Percentiles rank a stretch among this genome's conserved stretches.
Evolutionary conservation across 2,888 invertebrate genomes (phyloP).

Genomic region (Caprella mutica): DNA sequence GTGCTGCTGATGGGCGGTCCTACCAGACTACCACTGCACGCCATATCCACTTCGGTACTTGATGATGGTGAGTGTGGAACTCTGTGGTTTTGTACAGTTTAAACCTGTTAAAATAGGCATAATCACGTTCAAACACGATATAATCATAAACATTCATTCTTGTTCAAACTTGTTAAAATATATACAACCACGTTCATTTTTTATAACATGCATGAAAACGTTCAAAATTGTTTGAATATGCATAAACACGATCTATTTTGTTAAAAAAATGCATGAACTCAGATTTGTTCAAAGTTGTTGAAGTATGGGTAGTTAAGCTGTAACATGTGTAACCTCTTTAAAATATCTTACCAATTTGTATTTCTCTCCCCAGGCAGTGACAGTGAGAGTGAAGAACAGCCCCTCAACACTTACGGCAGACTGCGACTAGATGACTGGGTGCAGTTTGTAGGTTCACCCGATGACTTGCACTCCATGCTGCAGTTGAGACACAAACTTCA

Average conservation of each 20-base stretch:
- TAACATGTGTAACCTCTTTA: neutral
- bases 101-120: neutral
- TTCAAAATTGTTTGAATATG: too few relatives aligned
- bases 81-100: neutral
- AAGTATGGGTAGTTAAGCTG: neutral
- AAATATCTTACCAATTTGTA: neutral
- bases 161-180: neutral
- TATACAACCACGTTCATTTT: too few relatives aligned
- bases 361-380: constrained; percentile 32
- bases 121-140: neutral
- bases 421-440: constrained; percentile 64
- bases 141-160: neutral
- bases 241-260: too few relatives aligned
- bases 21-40: constrained; percentile 47
- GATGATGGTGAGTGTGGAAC: constrained; percentile 39
- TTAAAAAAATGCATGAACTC: too few relatives aligned
- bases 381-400: constrained; percentile 37
- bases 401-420: constrained; percentile 44
- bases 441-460: constrained; percentile 53
- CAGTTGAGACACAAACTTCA: constrained; percentile 57
- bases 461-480: constrained; percentile 52
- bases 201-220: too few relatives aligned
- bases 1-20: constrained; percentile 69
- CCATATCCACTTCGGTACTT: constrained; percentile 39
- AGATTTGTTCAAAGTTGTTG: too few relatives aligned